Evolutionary conservation across 1,140 invertebrate genomes (phyloP), one percentile per base, ranked within the genome.

Genomic region (Belonocnema kinseyi): DNA sequence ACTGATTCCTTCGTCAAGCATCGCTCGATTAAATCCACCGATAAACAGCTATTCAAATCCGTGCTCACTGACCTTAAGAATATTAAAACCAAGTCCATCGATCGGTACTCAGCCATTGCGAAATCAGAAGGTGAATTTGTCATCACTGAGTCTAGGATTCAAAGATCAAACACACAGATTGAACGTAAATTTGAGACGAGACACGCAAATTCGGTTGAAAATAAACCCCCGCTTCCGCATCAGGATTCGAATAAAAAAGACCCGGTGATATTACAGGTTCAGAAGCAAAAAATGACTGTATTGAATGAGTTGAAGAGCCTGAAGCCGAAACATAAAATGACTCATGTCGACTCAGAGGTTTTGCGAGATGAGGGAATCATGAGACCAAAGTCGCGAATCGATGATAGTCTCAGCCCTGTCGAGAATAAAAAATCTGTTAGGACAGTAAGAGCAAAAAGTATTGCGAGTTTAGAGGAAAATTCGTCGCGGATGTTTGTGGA

Each of bases 351-450:
- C 72, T 92, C 91, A 0, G 90, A 92, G 61, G 83, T 92, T 0
- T 75, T 92, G 13, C 82, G 90, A 8, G 91, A 92, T n/a, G 88
- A 92, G 72, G 90, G 90, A 72, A 92, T 92, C 14, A 92, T 92
- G 91, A 81, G 87, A 61, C 90, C 91, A 0, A 92, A 92, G 19
- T 91, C 90, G 0, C 82, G 91, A 8, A 91, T 91, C 33, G 90
- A 92, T 54, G 90, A 91, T 73, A 89, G 91, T 56, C 33, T 88
- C 13, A 91, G 90, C 79, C 89, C 88, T 0, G 83, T 88, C 0
- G 89, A 91, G 12, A 12, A 53, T 7, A 86, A 82, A 54, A 81
- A 75, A 21, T 76, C 72, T 2, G 79, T 76, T 58, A 88, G 86
- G 40, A 90, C 88, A 1, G 83, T 79, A 0, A 82, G 88, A 19